phyloP scores from a whole-genome alignment of 2,888 invertebrate genomes.

The Eudemis profundana region DNA sequence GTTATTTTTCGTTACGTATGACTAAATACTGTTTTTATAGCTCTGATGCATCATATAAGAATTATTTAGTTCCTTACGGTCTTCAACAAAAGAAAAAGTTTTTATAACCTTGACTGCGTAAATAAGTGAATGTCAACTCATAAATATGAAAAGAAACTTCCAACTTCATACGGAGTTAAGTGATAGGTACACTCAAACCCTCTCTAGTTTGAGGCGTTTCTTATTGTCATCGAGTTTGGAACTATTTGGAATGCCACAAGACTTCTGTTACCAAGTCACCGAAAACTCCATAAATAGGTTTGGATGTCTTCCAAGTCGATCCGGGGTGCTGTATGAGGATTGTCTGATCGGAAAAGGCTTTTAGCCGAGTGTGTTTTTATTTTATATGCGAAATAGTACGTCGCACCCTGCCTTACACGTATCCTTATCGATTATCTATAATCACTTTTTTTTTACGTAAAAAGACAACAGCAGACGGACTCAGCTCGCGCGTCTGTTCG shows the following conservation, averaged over 20 bases:
- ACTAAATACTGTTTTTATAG: no score
- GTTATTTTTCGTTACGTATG: no score
- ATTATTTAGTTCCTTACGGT: background rate
- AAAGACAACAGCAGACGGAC: no score
- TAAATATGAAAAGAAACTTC: conserved; percentile 36
- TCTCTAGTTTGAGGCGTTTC: conserved; percentile 34
- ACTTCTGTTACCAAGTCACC: conserved; percentile 57
- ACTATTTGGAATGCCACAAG: conserved; percentile 57
- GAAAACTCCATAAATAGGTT: conserved; percentile 66
- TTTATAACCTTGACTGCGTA: conserved; percentile 23
- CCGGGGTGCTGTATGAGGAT: conserved; percentile 52
- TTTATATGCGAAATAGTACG: background rate
- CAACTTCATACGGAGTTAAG: conserved; percentile 33
- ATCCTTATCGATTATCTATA: no score
- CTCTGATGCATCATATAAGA: no score
- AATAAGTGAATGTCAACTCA: conserved; percentile 35
- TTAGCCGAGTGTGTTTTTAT: conserved; percentile 49
- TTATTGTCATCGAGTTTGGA: conserved; percentile 45
- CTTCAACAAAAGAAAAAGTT: background rate
- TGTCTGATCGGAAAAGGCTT: conserved; percentile 63
- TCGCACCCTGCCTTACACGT: background rate
- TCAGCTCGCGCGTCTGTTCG: no score
- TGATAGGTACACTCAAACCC: conserved; percentile 36
- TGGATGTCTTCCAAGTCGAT: conserved; percentile 69
- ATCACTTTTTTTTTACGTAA: no score